Evolutionary conservation across 2,113 vertebrate genomes (phyloP).

Genomic region (Microcebus ravelobensis): DNA sequence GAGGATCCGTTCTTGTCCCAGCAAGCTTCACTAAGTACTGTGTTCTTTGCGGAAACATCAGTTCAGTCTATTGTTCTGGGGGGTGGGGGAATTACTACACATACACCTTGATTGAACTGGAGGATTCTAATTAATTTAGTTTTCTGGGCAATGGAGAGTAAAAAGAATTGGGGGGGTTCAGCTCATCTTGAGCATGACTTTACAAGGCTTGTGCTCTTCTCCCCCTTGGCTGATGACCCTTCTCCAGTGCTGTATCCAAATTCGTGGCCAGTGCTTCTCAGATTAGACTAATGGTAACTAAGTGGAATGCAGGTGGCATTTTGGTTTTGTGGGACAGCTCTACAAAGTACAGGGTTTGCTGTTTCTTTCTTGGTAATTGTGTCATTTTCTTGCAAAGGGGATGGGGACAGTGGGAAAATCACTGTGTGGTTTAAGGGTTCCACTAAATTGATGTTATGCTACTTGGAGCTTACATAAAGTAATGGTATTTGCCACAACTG

Average conservation of each 20-base stretch:
- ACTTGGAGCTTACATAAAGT: background rate
- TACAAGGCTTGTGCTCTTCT: background rate
- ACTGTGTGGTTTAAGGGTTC: background rate
- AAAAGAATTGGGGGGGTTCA: background rate
- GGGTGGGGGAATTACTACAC: background rate
- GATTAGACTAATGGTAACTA: background rate
- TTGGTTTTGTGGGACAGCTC: background rate
- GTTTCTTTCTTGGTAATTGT: background rate
- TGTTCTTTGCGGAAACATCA: slow-evolving; percentile 59
- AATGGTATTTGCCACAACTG: background rate
- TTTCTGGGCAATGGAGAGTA: slow-evolving; percentile 34
- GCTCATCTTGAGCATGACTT: background rate
- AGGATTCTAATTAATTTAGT: slow-evolving; percentile 59
- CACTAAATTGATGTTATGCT: background rate
- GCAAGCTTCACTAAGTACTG: background rate
- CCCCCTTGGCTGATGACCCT: background rate
- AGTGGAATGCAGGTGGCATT: background rate
- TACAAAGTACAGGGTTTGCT: background rate
- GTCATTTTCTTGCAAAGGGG: background rate
- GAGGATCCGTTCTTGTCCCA: slow-evolving; percentile 37
- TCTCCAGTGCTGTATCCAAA: background rate
- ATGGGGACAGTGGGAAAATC: background rate
- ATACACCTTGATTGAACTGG: slow-evolving; percentile 58
- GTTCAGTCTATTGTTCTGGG: slow-evolving; percentile 49
- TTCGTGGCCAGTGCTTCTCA: background rate